Evolutionary conservation across 2,113 vertebrate species (phyloP).

Genomic region (Bubalus kerabau): DNA sequence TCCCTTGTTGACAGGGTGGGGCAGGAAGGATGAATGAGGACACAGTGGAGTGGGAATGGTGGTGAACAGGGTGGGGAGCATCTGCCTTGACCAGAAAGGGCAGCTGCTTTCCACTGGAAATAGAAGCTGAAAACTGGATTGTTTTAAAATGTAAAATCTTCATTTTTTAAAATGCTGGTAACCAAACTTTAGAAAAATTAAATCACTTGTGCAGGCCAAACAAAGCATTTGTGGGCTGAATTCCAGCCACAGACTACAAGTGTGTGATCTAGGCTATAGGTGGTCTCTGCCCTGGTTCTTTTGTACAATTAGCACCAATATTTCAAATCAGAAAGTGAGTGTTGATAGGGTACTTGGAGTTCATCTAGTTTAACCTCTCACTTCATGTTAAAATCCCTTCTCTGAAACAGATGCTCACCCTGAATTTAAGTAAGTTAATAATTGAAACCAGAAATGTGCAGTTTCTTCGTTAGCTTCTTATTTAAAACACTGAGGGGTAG

Average conservation of each 20-base stretch:
- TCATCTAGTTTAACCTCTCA: not conserved
- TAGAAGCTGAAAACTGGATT: not conserved
- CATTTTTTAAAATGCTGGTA: not conserved
- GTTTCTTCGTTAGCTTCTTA: not conserved
- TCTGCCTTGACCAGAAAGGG: not conserved
- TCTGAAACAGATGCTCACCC: not conserved
- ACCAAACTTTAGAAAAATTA: not conserved
- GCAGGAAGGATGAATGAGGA: not conserved
- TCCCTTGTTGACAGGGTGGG: not conserved
- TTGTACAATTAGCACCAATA: not conserved
- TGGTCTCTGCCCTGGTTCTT: not conserved
- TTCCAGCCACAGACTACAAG: not conserved
- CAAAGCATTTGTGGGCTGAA: not conserved
- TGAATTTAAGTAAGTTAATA: not conserved
- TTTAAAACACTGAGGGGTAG: not conserved
- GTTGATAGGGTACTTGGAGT: not conserved
- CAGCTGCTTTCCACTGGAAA: too few species aligned
- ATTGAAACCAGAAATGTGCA: not conserved
- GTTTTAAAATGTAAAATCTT: not conserved
- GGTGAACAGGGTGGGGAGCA: not conserved
- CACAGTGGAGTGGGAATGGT: not conserved
- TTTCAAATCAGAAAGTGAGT: not conserved
- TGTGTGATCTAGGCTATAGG: not conserved
- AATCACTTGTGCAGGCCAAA: not conserved
- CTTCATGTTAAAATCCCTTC: not conserved